phyloP scores from a whole-genome alignment of 1,140 invertebrate species.

The Heliconius eleuchia region DNA sequence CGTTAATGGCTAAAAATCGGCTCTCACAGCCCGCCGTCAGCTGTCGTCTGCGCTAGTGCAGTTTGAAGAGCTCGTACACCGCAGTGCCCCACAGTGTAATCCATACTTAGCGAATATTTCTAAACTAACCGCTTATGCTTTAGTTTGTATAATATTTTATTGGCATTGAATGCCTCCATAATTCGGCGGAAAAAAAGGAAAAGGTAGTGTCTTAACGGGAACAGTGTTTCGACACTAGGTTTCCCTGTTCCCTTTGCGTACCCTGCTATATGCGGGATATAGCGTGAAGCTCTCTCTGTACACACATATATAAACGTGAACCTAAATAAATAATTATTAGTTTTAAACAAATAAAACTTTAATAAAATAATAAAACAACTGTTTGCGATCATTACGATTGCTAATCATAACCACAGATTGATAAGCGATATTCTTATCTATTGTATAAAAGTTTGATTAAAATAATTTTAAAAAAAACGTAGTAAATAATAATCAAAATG shows the following conservation, averaged over 20 bases:
- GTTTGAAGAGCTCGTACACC: conserved; percentile 53
- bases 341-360: too few species aligned
- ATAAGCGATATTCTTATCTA: neutral
- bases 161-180: neutral
- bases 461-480: neutral
- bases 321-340: too few species aligned
- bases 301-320: too few species aligned
- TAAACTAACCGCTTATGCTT: conserved; percentile 14
- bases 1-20: conserved; percentile 59
- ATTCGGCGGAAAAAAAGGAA: neutral
- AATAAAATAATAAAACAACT: neutral
- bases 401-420: neutral
- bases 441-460: neutral
- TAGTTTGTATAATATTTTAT: neutral
- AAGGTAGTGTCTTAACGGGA: too few species aligned
- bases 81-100: conserved; percentile 64
- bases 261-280: too few species aligned
- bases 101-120: conserved; percentile 48
- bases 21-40: conserved; percentile 55
- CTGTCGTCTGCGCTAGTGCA: conserved; percentile 68
- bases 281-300: too few species aligned
- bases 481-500: conserved; percentile 13
- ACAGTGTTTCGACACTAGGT: too few species aligned
- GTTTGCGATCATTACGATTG: neutral
- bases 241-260: too few species aligned